Conservation (phyloP, 2,888 invertebrate species). For the Napeogenes sylphis region DNA sequence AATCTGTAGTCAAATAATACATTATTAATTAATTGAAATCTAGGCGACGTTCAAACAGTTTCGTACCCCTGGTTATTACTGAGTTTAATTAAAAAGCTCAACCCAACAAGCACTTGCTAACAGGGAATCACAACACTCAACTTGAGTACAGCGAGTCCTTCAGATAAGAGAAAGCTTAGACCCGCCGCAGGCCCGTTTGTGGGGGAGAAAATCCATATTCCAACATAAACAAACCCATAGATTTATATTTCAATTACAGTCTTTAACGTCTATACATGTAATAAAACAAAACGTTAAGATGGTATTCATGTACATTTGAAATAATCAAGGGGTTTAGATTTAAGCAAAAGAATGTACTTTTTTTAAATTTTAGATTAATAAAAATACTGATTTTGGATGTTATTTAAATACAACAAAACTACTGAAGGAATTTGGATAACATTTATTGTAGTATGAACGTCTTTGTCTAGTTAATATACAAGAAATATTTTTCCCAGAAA, state of each 20-base stretch:
- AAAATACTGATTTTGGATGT: too few species aligned
- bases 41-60: constrained; percentile 19
- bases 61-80: constrained; percentile 43
- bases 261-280: constrained; percentile 2
- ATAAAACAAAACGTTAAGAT: too few species aligned
- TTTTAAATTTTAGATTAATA: too few species aligned
- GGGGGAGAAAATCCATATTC: constrained; percentile 41
- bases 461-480: too few species aligned
- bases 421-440: too few species aligned
- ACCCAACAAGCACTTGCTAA: constrained; percentile 56
- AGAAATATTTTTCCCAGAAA: too few species aligned
- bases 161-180: constrained; percentile 44
- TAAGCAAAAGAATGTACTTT: too few species aligned
- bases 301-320: too few species aligned
- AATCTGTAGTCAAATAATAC: constrained; percentile 18
- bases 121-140: constrained; percentile 61
- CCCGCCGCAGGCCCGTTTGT: constrained; percentile 44
- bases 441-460: too few species aligned
- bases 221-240: constrained; percentile 22
- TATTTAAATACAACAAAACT: too few species aligned
- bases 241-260: constrained; percentile 13
- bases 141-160: constrained; percentile 43
- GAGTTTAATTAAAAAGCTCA: constrained; percentile 69
- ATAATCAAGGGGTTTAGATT: too few species aligned
- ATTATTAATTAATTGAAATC: constrained; percentile 27